phyloP scores from a whole-genome alignment of 2,113 vertebrate species.

The Electrona antarctica region DNA sequence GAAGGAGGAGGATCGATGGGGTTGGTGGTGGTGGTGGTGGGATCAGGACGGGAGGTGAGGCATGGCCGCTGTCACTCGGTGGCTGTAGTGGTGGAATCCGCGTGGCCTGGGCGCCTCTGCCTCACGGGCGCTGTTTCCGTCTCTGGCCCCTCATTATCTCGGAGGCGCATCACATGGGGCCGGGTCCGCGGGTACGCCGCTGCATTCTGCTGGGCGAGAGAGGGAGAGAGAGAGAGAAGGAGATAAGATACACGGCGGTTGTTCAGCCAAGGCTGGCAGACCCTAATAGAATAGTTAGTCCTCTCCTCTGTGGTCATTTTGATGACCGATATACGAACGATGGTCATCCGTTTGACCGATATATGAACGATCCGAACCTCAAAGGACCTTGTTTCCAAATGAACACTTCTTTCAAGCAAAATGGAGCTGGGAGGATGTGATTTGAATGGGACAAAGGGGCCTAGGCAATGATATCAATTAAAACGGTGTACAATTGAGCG shows the following conservation, averaged over 20 bases:
- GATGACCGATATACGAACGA: no score
- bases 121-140: conserved; percentile 51
- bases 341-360: no score
- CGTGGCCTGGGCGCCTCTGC: conserved; percentile 12
- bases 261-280: conserved; percentile 2
- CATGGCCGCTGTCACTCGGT: conserved; percentile 73
- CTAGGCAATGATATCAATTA: no score
- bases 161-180: conserved; percentile 55
- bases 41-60: conserved; percentile 64
- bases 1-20: not conserved
- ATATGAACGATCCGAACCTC: no score
- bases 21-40: not conserved
- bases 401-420: no score
- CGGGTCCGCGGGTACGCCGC: conserved; percentile 23
- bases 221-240: conserved; percentile 2
- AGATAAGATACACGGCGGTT: conserved; percentile 2
- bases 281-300: conserved; percentile 26
- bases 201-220: conserved; percentile 74
- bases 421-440: no score
- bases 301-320: not conserved
- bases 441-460: no score
- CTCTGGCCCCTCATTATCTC: conserved; percentile 45
- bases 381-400: no score
- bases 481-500: no score
- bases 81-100: not conserved